Evolutionary conservation across 1,140 invertebrate species (phyloP).

Genomic region (Telenomus remus): DNA sequence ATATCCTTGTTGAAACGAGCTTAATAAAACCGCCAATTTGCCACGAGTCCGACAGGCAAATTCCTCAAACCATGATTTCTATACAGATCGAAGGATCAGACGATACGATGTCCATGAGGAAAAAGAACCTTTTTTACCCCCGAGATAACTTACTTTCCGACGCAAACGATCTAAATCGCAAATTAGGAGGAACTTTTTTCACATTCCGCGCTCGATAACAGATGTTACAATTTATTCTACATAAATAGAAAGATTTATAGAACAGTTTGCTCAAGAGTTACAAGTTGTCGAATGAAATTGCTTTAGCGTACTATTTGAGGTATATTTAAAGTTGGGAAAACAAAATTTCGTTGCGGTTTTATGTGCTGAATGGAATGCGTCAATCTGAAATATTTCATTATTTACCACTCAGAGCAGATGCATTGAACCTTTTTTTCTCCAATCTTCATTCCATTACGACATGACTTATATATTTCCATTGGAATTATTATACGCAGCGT

Average conservation of each 20-base stretch:
- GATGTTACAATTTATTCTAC: constrained; percentile 12
- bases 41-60: constrained; percentile 27
- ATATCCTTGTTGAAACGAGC: constrained; percentile 37
- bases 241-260: constrained; percentile 10
- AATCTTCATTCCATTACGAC: no score
- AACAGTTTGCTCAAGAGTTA: constrained; percentile 1
- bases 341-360: no score
- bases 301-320: constrained; percentile 9
- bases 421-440: no score
- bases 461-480: no score
- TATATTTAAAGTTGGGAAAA: constrained; percentile 9
- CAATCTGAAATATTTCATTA: no score
- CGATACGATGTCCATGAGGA: background rate
- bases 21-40: constrained; percentile 57
- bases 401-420: no score
- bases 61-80: constrained; percentile 22
- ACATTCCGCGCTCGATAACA: constrained; percentile 8
- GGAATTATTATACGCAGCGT: no score
- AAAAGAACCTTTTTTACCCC: background rate
- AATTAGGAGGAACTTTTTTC: constrained; percentile 40
- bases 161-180: constrained; percentile 58
- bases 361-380: no score
- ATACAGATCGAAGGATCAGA: constrained; percentile 6
- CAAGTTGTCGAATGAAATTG: background rate
- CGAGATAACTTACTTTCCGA: constrained; percentile 14